These are phyloP conservation scores for Gambusia affinis DNA, from an alignment of 2,113 vertebrate genomes.

Conservation along the genomic window DNA sequence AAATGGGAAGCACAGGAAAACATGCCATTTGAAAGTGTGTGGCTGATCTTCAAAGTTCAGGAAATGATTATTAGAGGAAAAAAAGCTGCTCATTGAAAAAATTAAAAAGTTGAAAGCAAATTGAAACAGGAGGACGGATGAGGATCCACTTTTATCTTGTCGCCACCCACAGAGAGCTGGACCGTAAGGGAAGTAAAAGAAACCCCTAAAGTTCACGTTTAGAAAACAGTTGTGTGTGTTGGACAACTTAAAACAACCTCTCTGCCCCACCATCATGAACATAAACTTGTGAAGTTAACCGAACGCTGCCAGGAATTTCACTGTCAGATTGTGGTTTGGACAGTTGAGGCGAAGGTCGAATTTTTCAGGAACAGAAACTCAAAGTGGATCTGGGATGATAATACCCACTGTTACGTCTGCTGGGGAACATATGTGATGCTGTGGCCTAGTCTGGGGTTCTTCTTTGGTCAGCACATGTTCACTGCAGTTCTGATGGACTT, in stretches of 20 bases:
- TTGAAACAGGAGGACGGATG: neutral
- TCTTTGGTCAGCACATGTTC: neutral
- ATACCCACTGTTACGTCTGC: neutral
- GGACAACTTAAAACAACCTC: neutral
- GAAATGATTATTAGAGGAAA: neutral
- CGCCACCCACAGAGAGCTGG: too few species aligned
- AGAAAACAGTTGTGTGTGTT: neutral
- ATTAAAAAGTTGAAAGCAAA: neutral
- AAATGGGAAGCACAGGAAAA: neutral
- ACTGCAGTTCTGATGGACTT: neutral
- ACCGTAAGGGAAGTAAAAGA: neutral
- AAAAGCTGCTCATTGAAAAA: neutral
- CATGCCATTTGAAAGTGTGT: neutral
- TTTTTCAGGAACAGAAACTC: neutral
- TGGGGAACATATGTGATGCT: neutral
- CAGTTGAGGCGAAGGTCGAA: too few species aligned
- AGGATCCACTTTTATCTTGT: too few species aligned
- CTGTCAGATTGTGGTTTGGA: neutral
- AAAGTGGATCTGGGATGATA: neutral
- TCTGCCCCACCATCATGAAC: neutral
- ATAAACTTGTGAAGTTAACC: neutral
- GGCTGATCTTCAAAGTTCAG: neutral
- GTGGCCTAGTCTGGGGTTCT: neutral
- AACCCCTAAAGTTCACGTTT: neutral
- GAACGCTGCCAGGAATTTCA: too few species aligned